phyloP scores from a whole-genome alignment of 1,140 invertebrate species.

The Lasioglossum baleicum region DNA sequence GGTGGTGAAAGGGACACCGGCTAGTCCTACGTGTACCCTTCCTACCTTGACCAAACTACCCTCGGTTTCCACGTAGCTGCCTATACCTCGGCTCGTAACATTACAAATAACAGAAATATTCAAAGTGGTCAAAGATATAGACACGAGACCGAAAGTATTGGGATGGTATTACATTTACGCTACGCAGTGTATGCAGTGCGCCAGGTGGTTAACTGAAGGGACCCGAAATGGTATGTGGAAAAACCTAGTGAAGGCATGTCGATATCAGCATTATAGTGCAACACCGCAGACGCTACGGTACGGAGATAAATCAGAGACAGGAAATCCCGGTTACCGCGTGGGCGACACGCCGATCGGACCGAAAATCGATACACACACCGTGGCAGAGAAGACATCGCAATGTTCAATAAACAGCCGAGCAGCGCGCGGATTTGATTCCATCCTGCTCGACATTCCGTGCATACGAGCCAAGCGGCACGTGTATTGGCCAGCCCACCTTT shows the following conservation, averaged over 20 bases:
- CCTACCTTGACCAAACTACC: too few species aligned
- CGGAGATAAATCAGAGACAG: slow-evolving; percentile 32
- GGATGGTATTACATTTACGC: too few species aligned
- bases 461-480: slow-evolving; percentile 27
- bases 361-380: slow-evolving; percentile 51
- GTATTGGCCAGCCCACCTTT: slow-evolving; percentile 44
- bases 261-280: slow-evolving; percentile 8
- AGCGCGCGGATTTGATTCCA: slow-evolving; percentile 46
- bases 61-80: too few species aligned
- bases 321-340: slow-evolving; percentile 38
- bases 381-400: slow-evolving; percentile 48
- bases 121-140: too few species aligned
- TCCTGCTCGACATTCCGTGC: slow-evolving; percentile 44
- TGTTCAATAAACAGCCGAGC: slow-evolving; percentile 39
- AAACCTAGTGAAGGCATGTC: neutral
- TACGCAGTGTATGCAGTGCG: too few species aligned
- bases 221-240: neutral
- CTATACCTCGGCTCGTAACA: too few species aligned
- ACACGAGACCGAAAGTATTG: too few species aligned
- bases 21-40: too few species aligned
- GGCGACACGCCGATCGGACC: slow-evolving; percentile 11
- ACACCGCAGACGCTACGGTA: neutral
- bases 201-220: too few species aligned
- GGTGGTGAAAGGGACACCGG: too few species aligned
- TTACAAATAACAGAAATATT: too few species aligned